These are phyloP conservation scores for Ceriagrion tenellum DNA, from an alignment of 2,888 invertebrate genomes.

Conservation along the genomic window DNA sequence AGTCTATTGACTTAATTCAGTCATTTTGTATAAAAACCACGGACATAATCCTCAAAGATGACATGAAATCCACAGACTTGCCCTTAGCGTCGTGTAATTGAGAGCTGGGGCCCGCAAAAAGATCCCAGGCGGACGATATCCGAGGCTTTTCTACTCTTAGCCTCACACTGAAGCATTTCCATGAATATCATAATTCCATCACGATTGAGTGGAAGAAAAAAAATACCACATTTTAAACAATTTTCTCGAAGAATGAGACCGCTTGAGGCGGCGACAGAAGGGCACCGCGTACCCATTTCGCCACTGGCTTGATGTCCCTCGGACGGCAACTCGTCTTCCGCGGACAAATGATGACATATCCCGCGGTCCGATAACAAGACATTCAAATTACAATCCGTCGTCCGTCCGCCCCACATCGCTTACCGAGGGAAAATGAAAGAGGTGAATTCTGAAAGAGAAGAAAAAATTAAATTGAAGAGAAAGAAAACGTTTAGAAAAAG, in stretches of 20 bases:
- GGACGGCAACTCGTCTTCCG: constrained; percentile 10
- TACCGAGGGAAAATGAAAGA: not conserved
- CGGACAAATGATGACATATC: constrained; percentile 60
- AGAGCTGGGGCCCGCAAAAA: not conserved
- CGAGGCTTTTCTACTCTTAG: not conserved
- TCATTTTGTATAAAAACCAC: not conserved
- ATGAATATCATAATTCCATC: constrained; percentile 29
- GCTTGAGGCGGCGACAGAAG: not conserved
- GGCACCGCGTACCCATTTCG: not conserved
- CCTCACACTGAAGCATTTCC: not conserved
- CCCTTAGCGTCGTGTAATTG: not conserved
- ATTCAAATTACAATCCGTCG: constrained; percentile 55
- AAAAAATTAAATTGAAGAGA: not conserved
- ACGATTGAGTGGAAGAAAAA: not conserved
- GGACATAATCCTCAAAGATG: not conserved
- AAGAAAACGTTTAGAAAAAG: not conserved
- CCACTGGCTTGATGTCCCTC: not conserved
- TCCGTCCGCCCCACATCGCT: not conserved
- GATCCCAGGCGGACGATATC: not conserved
- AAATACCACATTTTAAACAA: not conserved
- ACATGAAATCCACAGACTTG: not conserved
- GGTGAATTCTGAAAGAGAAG: not conserved
- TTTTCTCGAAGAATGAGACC: not conserved
- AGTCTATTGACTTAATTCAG: not conserved
- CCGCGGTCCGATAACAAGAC: constrained; percentile 30